phyloP scores from a whole-genome alignment of 2,113 vertebrate species.

The Empidonax traillii region DNA sequence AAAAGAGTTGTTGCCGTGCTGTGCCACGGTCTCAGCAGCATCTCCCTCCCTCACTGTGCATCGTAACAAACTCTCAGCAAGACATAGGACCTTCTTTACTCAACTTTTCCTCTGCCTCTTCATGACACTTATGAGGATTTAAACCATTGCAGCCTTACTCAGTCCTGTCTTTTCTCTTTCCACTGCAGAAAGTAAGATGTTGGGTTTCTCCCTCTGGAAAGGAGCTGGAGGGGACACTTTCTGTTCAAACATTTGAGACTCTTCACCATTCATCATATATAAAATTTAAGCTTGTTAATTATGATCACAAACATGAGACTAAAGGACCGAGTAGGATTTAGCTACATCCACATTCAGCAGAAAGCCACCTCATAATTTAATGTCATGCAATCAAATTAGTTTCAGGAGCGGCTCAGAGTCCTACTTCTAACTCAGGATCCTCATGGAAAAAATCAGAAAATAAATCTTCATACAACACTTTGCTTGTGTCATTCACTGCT shows the following conservation, averaged over 20 bases:
- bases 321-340: neutral
- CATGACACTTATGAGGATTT: neutral
- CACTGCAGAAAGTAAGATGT: neutral
- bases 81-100: neutral
- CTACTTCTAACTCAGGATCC: neutral
- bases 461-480: neutral
- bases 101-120: neutral
- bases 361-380: neutral
- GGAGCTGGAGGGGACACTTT: neutral
- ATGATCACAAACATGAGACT: neutral
- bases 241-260: neutral
- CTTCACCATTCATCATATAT: neutral
- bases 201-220: neutral
- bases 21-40: neutral
- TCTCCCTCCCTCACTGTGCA: neutral
- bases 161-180: neutral
- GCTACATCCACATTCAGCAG: neutral
- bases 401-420: neutral
- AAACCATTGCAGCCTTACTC: neutral
- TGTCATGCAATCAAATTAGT: neutral
- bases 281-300: neutral
- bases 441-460: neutral
- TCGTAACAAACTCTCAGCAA: neutral
- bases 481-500: neutral
- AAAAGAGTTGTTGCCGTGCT: neutral